phyloP scores from a whole-genome alignment of 2,797 vertebrate genomes.

The Neosilurus mollespiculum region DNA sequence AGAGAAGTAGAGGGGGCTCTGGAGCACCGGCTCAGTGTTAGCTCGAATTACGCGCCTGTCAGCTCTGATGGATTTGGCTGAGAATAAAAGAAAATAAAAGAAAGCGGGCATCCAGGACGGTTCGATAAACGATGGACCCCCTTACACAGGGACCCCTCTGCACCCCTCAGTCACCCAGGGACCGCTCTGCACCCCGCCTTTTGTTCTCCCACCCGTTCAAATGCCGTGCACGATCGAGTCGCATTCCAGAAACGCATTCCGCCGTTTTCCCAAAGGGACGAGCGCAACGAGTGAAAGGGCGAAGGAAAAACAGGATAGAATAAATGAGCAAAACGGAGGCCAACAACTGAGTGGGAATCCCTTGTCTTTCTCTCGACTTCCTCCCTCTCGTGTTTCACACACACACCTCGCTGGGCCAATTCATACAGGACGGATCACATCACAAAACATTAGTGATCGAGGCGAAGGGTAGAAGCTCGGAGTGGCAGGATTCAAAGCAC shows the following conservation, averaged over 20 bases:
- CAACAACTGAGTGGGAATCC: constrained; percentile 65
- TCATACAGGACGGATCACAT: constrained; percentile 35
- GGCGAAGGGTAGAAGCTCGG: background rate
- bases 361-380: constrained; percentile 47
- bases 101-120: constrained; percentile 76
- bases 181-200: constrained; percentile 12
- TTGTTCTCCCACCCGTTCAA: constrained; percentile 63
- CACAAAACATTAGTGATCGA: background rate
- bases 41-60: constrained; percentile 90
- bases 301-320: constrained; percentile 6
- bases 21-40: constrained; percentile 82
- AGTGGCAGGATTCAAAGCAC: too few species aligned
- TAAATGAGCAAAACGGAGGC: constrained; percentile 4
- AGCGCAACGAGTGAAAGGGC: background rate
- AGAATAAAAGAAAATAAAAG: constrained; percentile 85
- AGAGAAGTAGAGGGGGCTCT: constrained; percentile 79
- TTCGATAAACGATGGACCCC: constrained; percentile 79
- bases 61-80: constrained; percentile 92
- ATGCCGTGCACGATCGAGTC: constrained; percentile 51
- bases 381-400: constrained; percentile 41
- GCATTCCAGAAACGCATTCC: constrained; percentile 61
- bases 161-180: constrained; percentile 20
- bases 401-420: constrained; percentile 50
- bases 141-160: constrained; percentile 5
- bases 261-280: constrained; percentile 40